phyloP scores from a whole-genome alignment of 2,888 invertebrate species.

The Trissolcus brochymenae region DNA sequence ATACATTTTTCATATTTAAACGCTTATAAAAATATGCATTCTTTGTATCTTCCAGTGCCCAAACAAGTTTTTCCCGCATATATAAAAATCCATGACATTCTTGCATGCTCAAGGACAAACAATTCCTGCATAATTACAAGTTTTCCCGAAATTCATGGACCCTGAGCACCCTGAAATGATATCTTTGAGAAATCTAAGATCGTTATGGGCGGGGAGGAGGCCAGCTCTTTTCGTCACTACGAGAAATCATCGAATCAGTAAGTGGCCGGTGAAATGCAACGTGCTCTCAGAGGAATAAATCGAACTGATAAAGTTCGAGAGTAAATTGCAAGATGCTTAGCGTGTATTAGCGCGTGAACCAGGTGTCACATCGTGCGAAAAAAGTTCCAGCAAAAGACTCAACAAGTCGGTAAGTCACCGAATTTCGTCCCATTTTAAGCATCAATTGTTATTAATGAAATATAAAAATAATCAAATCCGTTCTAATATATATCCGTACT shows the following conservation, averaged over 20 bases:
- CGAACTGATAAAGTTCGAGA: constrained; percentile 43
- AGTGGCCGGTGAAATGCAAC: neutral
- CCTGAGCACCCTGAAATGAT: neutral
- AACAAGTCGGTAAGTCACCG: constrained; percentile 58
- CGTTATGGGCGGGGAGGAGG: neutral
- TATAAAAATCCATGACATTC: no score
- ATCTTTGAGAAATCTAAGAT: constrained; percentile 12
- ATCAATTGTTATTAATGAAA: constrained; percentile 66
- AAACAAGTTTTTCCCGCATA: no score
- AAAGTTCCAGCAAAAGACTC: constrained; percentile 66
- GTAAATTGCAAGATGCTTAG: constrained; percentile 57
- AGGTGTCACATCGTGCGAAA: constrained; percentile 67
- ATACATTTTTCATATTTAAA: no score
- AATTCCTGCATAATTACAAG: no score
- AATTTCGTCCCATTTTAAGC: constrained; percentile 67
- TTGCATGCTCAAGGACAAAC: no score
- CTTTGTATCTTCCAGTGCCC: no score
- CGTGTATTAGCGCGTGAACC: constrained; percentile 64
- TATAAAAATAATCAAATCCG: no score
- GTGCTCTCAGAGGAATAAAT: constrained; percentile 34
- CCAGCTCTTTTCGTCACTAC: constrained; percentile 9
- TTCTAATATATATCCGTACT: no score
- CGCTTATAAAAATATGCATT: no score
- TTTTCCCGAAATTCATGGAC: no score
- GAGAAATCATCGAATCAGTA: constrained; percentile 31